phyloP scores from a whole-genome alignment of 2,888 invertebrate species.

The Drosophila glabriapex region DNA sequence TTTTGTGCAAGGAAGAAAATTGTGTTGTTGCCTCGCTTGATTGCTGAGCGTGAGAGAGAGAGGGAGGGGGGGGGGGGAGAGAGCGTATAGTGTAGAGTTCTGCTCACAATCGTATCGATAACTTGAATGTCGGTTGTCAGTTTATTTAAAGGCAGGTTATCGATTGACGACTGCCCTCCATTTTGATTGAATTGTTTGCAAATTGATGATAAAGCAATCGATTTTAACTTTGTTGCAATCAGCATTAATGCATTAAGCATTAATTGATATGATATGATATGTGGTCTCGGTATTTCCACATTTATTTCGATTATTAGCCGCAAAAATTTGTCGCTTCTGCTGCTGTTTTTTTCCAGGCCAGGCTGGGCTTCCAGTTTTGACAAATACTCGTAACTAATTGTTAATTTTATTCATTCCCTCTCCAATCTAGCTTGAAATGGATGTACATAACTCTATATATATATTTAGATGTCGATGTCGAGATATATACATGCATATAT shows the following conservation, averaged over 20 bases:
- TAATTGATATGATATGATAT: not conserved
- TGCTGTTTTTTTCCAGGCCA: conserved; percentile 2
- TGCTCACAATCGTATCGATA: not conserved
- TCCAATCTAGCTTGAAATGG: conserved; percentile 17
- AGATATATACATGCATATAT: conserved; percentile 14
- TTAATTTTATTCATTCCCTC: conserved; percentile 71
- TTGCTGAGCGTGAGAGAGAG: not conserved
- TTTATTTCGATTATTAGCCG: conserved; percentile 19
- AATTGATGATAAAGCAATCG: conserved; percentile 1
- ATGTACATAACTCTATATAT: not conserved
- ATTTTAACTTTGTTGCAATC: not conserved
- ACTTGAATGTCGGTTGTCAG: not conserved
- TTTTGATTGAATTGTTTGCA: not conserved
- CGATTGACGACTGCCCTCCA: conserved; percentile 4
- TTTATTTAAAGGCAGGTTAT: not conserved
- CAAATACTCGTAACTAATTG: conserved; percentile 63
- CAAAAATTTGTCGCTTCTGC: conserved; percentile 2
- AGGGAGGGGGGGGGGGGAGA: not conserved
- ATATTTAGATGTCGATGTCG: conserved; percentile 7
- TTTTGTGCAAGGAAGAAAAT: conserved; percentile 4
- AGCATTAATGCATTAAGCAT: not conserved
- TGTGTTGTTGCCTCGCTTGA: not conserved
- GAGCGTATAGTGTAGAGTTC: not conserved
- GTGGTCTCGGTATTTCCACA: conserved; percentile 7
- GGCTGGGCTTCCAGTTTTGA: conserved; percentile 43